These are phyloP conservation scores for Fregata magnificens DNA, from an alignment of 2,113 vertebrate genomes.

Conservation along the genomic window DNA sequence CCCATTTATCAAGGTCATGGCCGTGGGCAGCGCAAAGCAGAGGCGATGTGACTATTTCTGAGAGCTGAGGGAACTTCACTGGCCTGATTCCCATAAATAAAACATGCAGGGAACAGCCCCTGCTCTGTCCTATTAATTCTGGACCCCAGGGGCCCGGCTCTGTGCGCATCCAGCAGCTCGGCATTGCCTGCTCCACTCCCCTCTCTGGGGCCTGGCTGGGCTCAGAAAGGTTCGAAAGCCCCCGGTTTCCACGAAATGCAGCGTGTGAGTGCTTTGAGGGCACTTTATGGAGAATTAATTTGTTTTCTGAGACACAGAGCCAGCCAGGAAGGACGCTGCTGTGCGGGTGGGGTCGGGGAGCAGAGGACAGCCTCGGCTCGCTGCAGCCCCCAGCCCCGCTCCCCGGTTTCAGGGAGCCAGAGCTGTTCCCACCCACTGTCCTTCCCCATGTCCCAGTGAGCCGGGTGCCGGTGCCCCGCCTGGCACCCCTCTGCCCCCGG, in stretches of 20 bases:
- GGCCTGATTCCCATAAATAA: slow-evolving; percentile 70
- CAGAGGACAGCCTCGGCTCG: not conserved
- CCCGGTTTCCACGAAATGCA: not conserved
- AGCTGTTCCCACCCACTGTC: not conserved
- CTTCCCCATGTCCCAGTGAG: not conserved
- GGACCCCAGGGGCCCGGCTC: slow-evolving; percentile 49
- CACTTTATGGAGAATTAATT: not conserved
- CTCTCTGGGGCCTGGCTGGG: not conserved
- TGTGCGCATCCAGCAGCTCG: not conserved
- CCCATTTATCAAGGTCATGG: slow-evolving; percentile 48
- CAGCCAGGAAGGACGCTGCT: not conserved
- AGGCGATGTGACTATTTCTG: slow-evolving; percentile 8
- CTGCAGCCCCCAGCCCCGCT: not conserved
- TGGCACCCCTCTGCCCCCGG: not conserved
- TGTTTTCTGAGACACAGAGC: not conserved
- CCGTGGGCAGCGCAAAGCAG: slow-evolving; percentile 10
- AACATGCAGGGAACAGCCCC: slow-evolving; percentile 62
- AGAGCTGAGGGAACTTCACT: slow-evolving; percentile 52
- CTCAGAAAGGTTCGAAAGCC: not conserved
- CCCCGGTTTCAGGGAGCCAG: not conserved
- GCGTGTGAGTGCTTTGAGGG: not conserved
- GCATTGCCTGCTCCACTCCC: not conserved
- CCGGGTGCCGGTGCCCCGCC: not conserved
- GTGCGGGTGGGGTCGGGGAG: not conserved
- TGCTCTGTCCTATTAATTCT: slow-evolving; percentile 65